phyloP scores from a whole-genome alignment of 2,797 vertebrate species.

The Coregonus sp. region DNA sequence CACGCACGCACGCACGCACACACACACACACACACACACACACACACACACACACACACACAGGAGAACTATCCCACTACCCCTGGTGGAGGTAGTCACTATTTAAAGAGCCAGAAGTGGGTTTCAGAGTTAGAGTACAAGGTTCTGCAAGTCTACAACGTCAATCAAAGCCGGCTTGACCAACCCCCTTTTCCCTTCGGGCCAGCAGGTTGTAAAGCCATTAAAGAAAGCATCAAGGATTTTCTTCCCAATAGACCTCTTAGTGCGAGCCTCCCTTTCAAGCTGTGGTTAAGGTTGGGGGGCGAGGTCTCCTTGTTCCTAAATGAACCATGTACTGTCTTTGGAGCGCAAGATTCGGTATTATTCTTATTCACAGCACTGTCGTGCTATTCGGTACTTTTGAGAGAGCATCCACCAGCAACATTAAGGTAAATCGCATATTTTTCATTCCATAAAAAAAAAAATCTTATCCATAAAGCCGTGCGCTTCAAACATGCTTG shows the following conservation, averaged over 20 bases:
- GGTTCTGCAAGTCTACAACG: slow-evolving; percentile 28
- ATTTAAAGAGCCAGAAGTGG: background rate
- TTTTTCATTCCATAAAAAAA: slow-evolving; percentile 4
- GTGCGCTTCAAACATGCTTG: background rate
- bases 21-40: background rate
- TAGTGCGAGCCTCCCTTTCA: slow-evolving; percentile 31
- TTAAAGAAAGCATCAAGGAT: slow-evolving; percentile 42
- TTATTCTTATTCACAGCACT: slow-evolving; percentile 36
- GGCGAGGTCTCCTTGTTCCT: slow-evolving; percentile 44
- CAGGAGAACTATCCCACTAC: background rate
- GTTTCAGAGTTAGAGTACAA: background rate
- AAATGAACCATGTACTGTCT: slow-evolving; percentile 57
- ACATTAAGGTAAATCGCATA: slow-evolving; percentile 47
- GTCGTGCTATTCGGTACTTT: slow-evolving; percentile 38
- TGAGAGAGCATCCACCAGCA: slow-evolving; percentile 35
- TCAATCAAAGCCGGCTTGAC: slow-evolving; percentile 35
- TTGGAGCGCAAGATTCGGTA: slow-evolving; percentile 37
- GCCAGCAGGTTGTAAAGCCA: slow-evolving; percentile 55
- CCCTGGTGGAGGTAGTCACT: background rate
- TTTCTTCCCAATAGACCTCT: slow-evolving; percentile 45
- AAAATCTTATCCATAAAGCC: background rate
- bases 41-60: background rate
- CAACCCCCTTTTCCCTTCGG: slow-evolving; percentile 41
- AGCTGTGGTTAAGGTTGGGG: slow-evolving; percentile 43
- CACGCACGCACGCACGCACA: background rate